Evolutionary conservation across 2,888 invertebrate species (phyloP).

Genomic region (Theodoxus fluviatilis): DNA sequence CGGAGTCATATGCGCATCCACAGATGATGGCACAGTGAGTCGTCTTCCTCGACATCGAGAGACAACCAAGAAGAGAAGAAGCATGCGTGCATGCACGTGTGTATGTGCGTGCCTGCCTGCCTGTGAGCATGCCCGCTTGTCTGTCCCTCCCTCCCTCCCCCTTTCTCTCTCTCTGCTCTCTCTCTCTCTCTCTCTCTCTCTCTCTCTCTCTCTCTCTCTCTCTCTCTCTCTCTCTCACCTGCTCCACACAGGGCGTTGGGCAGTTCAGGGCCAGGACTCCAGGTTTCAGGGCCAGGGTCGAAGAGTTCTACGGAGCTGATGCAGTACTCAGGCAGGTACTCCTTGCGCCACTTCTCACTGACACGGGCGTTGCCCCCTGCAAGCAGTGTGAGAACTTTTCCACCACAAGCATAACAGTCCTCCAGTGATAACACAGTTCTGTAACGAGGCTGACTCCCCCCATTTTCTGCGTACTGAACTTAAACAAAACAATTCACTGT

Average conservation of each 20-base stretch:
- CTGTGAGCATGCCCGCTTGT: too few species aligned
- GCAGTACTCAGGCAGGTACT: conserved; percentile 61
- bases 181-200: too few species aligned
- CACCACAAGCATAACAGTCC: neutral
- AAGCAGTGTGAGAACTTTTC: too few species aligned
- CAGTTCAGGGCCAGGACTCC: conserved; percentile 59
- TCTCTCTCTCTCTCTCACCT: conserved; percentile 36
- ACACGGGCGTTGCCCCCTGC: conserved; percentile 60
- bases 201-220: neutral
- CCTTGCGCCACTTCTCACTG: conserved; percentile 61
- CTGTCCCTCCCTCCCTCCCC: too few species aligned
- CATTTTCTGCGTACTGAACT: neutral
- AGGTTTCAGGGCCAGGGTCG: conserved; percentile 51
- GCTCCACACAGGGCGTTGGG: conserved; percentile 63
- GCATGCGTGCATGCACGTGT: too few species aligned
- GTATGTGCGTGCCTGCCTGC: too few species aligned
- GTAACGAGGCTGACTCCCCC: neutral
- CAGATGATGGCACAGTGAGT: too few species aligned
- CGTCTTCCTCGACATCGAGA: too few species aligned
- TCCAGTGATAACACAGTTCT: neutral
- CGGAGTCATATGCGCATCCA: too few species aligned
- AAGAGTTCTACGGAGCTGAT: conserved; percentile 60
- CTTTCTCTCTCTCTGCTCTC: too few species aligned
- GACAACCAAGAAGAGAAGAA: too few species aligned
- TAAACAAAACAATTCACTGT: neutral